Conservation (phyloP, 2,113 vertebrate species). For the Hiodon tergisus region DNA sequence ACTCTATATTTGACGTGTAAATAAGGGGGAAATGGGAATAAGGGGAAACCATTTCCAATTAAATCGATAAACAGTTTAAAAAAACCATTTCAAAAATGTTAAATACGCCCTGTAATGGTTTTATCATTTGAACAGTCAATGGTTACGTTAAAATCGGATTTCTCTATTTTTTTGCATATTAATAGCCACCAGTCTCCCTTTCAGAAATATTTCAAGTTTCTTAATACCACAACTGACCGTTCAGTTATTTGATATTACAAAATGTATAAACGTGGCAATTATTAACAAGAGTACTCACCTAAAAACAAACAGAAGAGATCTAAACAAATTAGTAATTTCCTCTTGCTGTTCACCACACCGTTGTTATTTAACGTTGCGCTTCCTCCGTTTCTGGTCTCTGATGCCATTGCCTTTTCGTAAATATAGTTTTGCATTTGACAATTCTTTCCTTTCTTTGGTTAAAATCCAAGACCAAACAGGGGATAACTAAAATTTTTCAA, state of each 20-base stretch:
- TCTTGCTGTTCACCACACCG: constrained; percentile 72
- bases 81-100: too few species aligned
- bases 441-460: constrained; percentile 35
- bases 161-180: too few species aligned
- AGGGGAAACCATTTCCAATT: too few species aligned
- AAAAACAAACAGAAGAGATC: constrained; percentile 90
- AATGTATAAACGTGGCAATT: background rate
- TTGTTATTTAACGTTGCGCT: constrained; percentile 78
- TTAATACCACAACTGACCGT: background rate
- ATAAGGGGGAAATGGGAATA: too few species aligned
- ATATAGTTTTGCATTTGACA: constrained; percentile 87
- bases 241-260: background rate
- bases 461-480: constrained; percentile 43
- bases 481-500: constrained; percentile 29
- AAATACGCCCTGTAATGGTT: too few species aligned
- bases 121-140: too few species aligned
- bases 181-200: too few species aligned
- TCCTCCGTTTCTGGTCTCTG: constrained; percentile 91
- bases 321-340: constrained; percentile 78
- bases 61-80: too few species aligned
- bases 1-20: too few species aligned
- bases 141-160: too few species aligned
- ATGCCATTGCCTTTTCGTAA: constrained; percentile 94
- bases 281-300: constrained; percentile 66
- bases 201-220: too few species aligned